Evolutionary conservation across 1,140 invertebrate genomes (phyloP).

Genomic region (Trinorchestia longiramus): DNA sequence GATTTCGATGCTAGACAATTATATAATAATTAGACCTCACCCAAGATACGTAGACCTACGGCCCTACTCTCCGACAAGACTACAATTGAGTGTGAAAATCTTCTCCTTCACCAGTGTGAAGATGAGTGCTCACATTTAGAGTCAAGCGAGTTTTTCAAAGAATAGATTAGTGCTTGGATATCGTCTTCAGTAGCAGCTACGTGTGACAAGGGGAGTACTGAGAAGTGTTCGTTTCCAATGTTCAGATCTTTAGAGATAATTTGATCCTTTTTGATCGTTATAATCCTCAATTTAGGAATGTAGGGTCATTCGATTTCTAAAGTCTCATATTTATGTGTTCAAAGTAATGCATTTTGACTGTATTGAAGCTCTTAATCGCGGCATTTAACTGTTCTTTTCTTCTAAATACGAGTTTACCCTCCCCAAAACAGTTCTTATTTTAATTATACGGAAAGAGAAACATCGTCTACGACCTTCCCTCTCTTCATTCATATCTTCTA

Average conservation of each 20-base stretch:
- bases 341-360: too few species aligned
- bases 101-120: too few species aligned
- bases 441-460: too few species aligned
- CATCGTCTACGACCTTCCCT: too few species aligned
- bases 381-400: neutral
- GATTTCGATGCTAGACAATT: too few species aligned
- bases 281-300: neutral
- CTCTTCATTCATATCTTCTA: too few species aligned
- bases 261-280: neutral
- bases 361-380: too few species aligned
- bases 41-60: neutral
- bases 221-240: neutral
- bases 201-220: neutral
- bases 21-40: neutral
- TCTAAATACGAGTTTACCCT: too few species aligned
- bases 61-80: neutral
- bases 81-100: constrained; percentile 7
- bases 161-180: neutral
- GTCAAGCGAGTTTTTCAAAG: neutral
- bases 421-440: too few species aligned
- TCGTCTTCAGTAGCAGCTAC: neutral
- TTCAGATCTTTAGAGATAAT: neutral
- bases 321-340: too few species aligned
- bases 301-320: neutral
- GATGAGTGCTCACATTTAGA: neutral